phyloP scores from a whole-genome alignment of 2,113 vertebrate genomes.

The Nesoenas mayeri region DNA sequence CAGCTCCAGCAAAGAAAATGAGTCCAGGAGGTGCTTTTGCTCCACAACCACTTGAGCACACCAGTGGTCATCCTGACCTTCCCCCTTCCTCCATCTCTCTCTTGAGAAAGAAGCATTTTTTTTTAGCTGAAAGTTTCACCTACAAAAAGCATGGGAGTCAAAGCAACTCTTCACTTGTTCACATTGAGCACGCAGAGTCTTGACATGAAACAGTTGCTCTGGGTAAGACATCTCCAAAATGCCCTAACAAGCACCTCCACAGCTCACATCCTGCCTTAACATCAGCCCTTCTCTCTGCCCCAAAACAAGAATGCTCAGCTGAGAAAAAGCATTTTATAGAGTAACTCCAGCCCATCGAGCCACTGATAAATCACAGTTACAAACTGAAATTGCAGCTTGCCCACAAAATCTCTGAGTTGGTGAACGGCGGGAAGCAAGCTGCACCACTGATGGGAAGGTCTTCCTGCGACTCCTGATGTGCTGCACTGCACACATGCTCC shows the following conservation, averaged over 20 bases:
- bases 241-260: neutral
- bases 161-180: neutral
- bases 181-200: fast-evolving
- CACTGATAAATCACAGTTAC: neutral
- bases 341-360: fast-evolving
- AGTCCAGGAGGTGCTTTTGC: neutral
- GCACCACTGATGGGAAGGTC: neutral
- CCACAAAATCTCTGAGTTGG: neutral
- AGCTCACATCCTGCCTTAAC: neutral
- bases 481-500: neutral
- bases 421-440: neutral
- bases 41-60: neutral
- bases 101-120: neutral
- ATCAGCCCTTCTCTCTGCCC: neutral
- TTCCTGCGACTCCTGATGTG: fast-evolving
- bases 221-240: neutral
- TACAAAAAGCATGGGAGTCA: neutral
- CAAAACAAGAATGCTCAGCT: neutral
- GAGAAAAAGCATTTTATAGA: neutral
- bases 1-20: neutral
- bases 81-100: neutral
- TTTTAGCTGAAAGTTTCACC: neutral
- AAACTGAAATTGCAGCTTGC: neutral
- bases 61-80: neutral
- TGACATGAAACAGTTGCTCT: neutral